Percentiles rank a stretch among this genome's conserved stretches.
Conservation (phyloP, 2,113 vertebrate genomes). For the Stigmatopora argus region DNA sequence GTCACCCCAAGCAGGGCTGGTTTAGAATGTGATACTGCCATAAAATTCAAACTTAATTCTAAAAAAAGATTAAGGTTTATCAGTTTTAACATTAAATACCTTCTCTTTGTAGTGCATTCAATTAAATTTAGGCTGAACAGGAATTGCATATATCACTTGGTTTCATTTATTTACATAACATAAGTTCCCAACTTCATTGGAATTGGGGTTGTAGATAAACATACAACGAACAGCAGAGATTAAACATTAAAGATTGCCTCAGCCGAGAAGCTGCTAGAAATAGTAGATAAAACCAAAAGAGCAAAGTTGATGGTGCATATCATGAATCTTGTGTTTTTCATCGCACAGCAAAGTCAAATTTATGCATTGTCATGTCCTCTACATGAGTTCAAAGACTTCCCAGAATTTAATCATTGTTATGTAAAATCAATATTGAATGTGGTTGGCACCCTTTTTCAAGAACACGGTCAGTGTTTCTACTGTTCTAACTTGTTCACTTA, state of each 20-base stretch:
- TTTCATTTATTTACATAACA: too few species aligned
- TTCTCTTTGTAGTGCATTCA: too few species aligned
- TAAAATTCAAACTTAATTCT: too few species aligned
- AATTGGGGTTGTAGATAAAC: not conserved
- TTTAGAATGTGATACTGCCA: too few species aligned
- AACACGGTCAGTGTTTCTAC: constrained; percentile 25
- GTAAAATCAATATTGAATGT: not conserved
- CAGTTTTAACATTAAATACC: too few species aligned
- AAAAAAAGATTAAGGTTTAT: too few species aligned
- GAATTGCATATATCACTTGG: too few species aligned
- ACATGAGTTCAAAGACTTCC: not conserved
- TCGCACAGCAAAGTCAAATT: not conserved
- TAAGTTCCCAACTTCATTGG: too few species aligned
- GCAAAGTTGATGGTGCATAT: not conserved
- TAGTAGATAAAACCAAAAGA: not conserved
- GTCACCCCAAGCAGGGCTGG: too few species aligned
- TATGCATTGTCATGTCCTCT: not conserved
- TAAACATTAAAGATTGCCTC: not conserved
- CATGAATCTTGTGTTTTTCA: not conserved
- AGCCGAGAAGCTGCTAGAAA: not conserved
- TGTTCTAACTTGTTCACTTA: constrained; percentile 8
- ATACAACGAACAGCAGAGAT: not conserved
- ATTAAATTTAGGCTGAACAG: too few species aligned
- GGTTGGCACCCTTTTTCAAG: constrained; percentile 38
- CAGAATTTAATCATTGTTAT: not conserved